Evolutionary conservation across 2,888 invertebrate species (phyloP).

Genomic region (Chesias legatella): DNA sequence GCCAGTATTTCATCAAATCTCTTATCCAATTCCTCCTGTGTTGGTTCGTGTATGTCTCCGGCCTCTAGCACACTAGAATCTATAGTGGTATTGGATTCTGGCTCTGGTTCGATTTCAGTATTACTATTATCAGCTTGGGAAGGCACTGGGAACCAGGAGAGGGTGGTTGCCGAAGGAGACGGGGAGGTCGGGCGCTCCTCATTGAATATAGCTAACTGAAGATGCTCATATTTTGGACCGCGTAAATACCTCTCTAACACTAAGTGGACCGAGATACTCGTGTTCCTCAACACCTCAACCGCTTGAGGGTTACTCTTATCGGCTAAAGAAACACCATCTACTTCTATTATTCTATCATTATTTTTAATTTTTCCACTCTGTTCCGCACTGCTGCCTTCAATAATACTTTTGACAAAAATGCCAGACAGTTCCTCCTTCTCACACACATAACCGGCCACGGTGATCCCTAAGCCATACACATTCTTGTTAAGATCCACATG

Average conservation of each 20-base stretch:
- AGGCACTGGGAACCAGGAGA: slow-evolving; percentile 91
- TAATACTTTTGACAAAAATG: slow-evolving; percentile 99
- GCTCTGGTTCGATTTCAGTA: slow-evolving; percentile 86
- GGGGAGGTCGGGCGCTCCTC: slow-evolving; percentile 81
- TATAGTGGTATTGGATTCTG: slow-evolving; percentile 89
- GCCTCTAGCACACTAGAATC: slow-evolving; percentile 86
- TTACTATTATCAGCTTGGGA: slow-evolving; percentile 82
- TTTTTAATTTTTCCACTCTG: slow-evolving; percentile 93
- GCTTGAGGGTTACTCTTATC: slow-evolving; percentile 98
- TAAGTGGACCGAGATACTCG: slow-evolving; percentile 93
- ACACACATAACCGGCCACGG: slow-evolving; percentile 98
- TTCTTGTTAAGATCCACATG: slow-evolving; percentile 95
- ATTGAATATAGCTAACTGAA: slow-evolving; percentile 91
- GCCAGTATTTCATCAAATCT: slow-evolving; percentile 81
- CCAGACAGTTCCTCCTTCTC: slow-evolving; percentile 99
- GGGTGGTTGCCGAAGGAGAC: slow-evolving; percentile 89
- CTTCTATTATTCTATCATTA: slow-evolving; percentile 98
- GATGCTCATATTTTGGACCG: slow-evolving; percentile 95
- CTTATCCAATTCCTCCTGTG: slow-evolving; percentile 70
- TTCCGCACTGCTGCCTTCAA: slow-evolving; percentile 97
- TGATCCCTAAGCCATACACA: slow-evolving; percentile 95
- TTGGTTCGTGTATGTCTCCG: slow-evolving; percentile 71
- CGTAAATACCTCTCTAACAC: slow-evolving; percentile 95
- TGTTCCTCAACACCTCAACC: slow-evolving; percentile 95
- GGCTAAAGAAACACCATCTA: slow-evolving; percentile 92